A percentile compares a stretch with the other conserved stretches of the same genome.
phyloP scores from a whole-genome alignment of 2,797 vertebrate species.

The Gobio occitaniae region DNA sequence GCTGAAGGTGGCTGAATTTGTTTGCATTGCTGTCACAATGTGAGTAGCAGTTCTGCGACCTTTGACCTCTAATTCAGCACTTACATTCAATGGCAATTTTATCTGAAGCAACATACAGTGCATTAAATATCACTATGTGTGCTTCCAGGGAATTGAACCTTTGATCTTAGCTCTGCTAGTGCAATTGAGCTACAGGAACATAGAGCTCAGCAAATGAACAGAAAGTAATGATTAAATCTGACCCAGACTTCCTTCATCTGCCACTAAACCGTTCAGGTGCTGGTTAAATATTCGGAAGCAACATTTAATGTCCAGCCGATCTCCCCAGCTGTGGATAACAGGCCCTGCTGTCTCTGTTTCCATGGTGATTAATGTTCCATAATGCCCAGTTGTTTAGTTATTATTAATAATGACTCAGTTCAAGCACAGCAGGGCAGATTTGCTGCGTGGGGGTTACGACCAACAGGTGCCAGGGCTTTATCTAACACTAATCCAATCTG shows the following conservation, averaged over 20 bases:
- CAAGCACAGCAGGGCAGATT: conserved; percentile 74
- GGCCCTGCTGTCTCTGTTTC: conserved; percentile 71
- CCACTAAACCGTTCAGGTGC: not conserved
- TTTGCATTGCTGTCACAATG: not conserved
- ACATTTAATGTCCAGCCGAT: conserved; percentile 75
- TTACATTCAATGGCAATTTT: not conserved
- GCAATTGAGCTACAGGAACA: not conserved
- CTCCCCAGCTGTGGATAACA: conserved; percentile 81
- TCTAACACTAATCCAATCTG: conserved; percentile 45
- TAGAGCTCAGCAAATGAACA: not conserved
- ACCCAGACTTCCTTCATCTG: conserved; percentile 51
- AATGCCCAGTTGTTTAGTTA: conserved; percentile 86
- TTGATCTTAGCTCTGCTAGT: not conserved
- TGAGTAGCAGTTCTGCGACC: not conserved
- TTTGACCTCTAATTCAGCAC: conserved; percentile 1
- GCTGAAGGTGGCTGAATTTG: not conserved
- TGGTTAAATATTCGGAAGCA: conserved; percentile 63
- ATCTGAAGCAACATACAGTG: not conserved
- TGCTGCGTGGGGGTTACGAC: conserved; percentile 69
- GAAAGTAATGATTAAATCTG: conserved; percentile 65
- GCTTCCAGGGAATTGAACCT: not conserved
- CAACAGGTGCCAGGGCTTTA: conserved; percentile 73
- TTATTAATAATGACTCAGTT: conserved; percentile 82
- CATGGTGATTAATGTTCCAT: conserved; percentile 75
- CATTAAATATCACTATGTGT: not conserved